Conservation (phyloP, 2,113 vertebrate genomes). For the Tyto alba region DNA sequence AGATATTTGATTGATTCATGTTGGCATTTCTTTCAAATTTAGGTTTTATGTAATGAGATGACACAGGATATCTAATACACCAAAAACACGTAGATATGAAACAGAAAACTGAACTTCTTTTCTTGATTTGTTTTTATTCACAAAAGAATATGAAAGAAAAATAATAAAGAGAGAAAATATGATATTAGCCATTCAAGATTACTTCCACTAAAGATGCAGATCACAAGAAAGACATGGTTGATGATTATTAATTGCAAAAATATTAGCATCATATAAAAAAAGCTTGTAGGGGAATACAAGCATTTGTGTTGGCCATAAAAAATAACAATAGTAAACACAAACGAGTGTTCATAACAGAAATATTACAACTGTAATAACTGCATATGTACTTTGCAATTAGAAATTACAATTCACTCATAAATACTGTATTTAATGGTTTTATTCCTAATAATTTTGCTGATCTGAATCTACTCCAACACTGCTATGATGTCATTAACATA, state of each 20-base stretch:
- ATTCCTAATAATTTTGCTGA: neutral
- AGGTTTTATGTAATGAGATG: neutral
- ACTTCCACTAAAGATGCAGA: neutral
- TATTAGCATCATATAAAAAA: neutral
- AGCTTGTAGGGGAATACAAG: neutral
- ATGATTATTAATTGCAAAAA: neutral
- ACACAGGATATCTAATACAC: neutral
- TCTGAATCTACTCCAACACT: neutral
- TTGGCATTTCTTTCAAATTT: neutral
- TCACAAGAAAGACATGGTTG: neutral
- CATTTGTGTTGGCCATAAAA: neutral
- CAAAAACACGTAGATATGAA: neutral
- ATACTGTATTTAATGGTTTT: neutral
- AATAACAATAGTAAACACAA: neutral
- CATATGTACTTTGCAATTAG: neutral
- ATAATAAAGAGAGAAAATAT: neutral
- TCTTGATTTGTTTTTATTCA: neutral
- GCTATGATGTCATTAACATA: neutral
- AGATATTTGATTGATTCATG: conserved; percentile 1
- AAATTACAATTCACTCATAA: neutral
- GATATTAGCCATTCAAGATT: neutral
- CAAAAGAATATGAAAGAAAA: neutral
- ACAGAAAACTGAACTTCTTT: neutral
- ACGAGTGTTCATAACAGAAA: neutral
- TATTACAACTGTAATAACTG: neutral